A percentile compares a stretch with the other conserved stretches of the same genome.
Conservation (phyloP, 2,113 vertebrate species). For the Plestiodon gilberti region DNA sequence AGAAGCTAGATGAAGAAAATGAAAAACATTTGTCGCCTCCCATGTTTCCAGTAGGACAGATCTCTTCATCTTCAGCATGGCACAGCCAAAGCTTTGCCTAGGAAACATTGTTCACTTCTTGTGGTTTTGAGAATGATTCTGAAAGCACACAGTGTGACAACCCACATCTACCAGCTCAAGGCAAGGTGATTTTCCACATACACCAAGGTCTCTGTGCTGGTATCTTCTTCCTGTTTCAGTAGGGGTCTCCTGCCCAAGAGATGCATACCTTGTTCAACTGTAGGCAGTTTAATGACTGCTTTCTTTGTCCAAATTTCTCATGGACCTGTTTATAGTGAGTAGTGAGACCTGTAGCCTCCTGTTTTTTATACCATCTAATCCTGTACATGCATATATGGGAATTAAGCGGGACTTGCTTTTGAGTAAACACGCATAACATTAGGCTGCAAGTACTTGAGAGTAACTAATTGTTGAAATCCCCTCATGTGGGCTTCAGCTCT, state of each 20-base stretch:
- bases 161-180: neutral
- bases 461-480: neutral
- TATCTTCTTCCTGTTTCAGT: neutral
- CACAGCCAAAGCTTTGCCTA: neutral
- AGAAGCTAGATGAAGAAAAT: neutral
- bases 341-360: neutral
- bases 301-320: neutral
- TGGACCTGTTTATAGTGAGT: neutral
- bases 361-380: neutral
- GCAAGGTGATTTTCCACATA: neutral
- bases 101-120: neutral
- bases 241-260: neutral
- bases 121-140: neutral
- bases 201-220: neutral
- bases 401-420: neutral
- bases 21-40: neutral
- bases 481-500: neutral
- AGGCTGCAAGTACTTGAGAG: neutral
- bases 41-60: neutral
- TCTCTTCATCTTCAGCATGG: neutral
- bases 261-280: neutral
- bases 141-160: neutral
- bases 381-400: neutral
- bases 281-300: neutral
- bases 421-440: neutral